Evolutionary conservation across 2,797 vertebrate genomes (phyloP).

Genomic region (Lepidocolaptes lacrymiger): DNA sequence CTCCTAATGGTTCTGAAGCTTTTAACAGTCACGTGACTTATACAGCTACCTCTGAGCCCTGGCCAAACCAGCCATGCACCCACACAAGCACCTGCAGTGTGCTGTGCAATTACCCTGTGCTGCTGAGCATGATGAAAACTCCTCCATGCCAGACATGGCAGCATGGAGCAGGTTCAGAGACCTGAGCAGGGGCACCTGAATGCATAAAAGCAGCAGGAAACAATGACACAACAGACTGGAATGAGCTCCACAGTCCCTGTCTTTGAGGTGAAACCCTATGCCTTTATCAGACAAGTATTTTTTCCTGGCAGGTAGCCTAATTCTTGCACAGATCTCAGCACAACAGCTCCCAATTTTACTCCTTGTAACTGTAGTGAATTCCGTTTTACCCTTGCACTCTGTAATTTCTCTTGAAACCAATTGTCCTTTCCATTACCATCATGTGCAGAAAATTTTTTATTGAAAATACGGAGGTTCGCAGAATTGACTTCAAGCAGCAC

Average conservation of each 20-base stretch:
- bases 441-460: not conserved
- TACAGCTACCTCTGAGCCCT: slow-evolving; percentile 15
- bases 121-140: not conserved
- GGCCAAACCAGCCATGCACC: not conserved
- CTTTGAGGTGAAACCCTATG: not conserved
- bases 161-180: not conserved
- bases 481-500: not conserved
- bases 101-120: not conserved
- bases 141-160: not conserved
- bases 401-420: not conserved
- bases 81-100: not conserved
- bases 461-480: not conserved
- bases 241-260: not conserved
- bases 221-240: not conserved
- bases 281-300: not conserved
- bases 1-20: fast-evolving
- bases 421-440: not conserved
- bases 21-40: not conserved
- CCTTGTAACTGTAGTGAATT: not conserved
- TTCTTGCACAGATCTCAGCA: not conserved
- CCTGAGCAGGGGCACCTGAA: not conserved
- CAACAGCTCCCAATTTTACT: not conserved
- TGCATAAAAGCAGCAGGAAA: not conserved
- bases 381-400: not conserved
- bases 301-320: not conserved